phyloP scores from a whole-genome alignment of 2,888 invertebrate genomes.

The Halocaridina rubra region DNA sequence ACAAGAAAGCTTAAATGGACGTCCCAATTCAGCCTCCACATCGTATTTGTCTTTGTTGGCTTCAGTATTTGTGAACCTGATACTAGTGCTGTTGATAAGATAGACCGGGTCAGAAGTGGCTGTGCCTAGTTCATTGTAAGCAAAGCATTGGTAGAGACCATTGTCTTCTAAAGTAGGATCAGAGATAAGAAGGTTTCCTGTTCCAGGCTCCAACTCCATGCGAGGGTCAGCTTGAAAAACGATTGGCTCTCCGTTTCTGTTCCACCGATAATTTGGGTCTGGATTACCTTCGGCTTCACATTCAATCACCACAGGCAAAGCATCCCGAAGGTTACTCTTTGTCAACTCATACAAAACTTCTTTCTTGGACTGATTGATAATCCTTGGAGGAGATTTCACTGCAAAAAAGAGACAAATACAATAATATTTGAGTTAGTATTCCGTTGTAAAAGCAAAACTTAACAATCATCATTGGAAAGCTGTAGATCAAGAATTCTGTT shows the following conservation, averaged over 20 bases:
- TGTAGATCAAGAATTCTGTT: no score
- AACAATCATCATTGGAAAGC: no score
- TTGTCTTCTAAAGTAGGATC: constrained; percentile 51
- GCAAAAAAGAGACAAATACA: no score
- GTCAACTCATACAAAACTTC: constrained; percentile 50
- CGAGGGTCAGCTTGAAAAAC: constrained; percentile 49
- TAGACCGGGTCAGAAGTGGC: constrained; percentile 46
- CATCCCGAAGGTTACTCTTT: constrained; percentile 21
- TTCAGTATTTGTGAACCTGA: constrained; percentile 34
- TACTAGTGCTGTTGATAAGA: constrained; percentile 45
- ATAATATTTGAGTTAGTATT: no score
- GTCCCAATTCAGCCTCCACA: constrained; percentile 52
- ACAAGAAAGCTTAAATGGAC: constrained; percentile 54
- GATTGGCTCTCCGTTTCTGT: constrained; percentile 30
- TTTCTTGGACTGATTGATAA: constrained; percentile 28
- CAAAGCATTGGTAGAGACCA: constrained; percentile 59
- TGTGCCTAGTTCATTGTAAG: constrained; percentile 59
- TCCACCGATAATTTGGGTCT: constrained; percentile 54
- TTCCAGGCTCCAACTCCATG: constrained; percentile 50
- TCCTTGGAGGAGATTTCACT: constrained; percentile 58
- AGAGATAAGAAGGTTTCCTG: constrained; percentile 53
- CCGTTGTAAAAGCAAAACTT: no score
- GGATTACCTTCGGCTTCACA: constrained; percentile 56
- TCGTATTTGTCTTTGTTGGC: constrained; percentile 19
- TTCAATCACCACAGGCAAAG: constrained; percentile 50